Evolutionary conservation across 64 coral and sea anemone species (phyloP), one percentile per base, ranked within the genome.

Genomic region (Orbicella faveolata): DNA sequence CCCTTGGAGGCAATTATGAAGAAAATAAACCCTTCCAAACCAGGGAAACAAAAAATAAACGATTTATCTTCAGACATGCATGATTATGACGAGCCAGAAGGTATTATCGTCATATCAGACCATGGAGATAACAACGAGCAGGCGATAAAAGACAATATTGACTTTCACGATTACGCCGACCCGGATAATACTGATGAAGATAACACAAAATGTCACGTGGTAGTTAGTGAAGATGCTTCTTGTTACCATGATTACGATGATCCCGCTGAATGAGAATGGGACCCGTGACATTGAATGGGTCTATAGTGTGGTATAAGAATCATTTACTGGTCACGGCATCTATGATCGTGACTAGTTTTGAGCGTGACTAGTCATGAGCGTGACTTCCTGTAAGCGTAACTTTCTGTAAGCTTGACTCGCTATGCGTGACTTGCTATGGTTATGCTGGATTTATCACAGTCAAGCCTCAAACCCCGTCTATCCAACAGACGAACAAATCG

Each of bases 101-200:
- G 64, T 4, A 53, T 85, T 52, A 85, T 85, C 13, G 82, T 85
- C 13, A 9, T 85, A 73, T 73, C 82, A 26, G 64, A 85, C 41
- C 21, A 70, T 17, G 82, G 73, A 52, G 63, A 44, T 39, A 66
- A 85, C 20, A 20, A 48, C 2, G 20, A 85, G 13, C 36, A 72
- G 41, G 65, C 39, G 21, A 85, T 52, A 85, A 85, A 52, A 72
- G 36, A 34, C 20, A 67, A n/a, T 52, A 85, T 33, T 52, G 82
- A 85, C 82, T 85, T 85, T 52, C 82, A 85, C n/a, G 65, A 85
- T 73, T 72, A 85, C 41, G 65, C 82, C 41, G 82, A 83, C 59
- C 80, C 35, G 9, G 80, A 83, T 67, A 35, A 83, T n/a, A 67
- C 61, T 13, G 61, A 85, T 25, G 63, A 72, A 30, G 65, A 70